phyloP scores from a whole-genome alignment of 2,797 vertebrate genomes.

The Gymnopithys bicolor region DNA sequence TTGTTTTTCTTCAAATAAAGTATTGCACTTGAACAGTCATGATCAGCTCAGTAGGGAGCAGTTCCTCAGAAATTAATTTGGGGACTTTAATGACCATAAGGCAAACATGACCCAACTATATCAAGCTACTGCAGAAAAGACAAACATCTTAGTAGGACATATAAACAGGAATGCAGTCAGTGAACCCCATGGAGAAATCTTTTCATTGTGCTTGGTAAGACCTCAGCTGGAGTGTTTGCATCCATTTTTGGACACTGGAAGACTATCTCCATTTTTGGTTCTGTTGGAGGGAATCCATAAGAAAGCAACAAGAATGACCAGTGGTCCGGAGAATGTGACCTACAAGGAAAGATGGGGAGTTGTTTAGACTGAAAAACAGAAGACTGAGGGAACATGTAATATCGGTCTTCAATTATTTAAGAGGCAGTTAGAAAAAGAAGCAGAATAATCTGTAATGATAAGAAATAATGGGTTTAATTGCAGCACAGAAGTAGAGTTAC shows the following conservation, averaged over 20 bases:
- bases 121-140: conserved; percentile 4
- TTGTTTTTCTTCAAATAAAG: conserved; percentile 13
- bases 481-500: neutral
- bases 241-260: conserved; percentile 41
- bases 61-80: conserved; percentile 2
- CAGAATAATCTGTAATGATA: conserved; percentile 19
- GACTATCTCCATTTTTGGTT: neutral
- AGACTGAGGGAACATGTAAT: neutral
- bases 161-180: conserved; percentile 43
- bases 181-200: conserved; percentile 36
- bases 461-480: conserved; percentile 40
- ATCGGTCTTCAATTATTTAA: conserved; percentile 1
- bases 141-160: conserved; percentile 19
- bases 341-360: neutral
- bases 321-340: conserved; percentile 37
- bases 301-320: conserved; percentile 35
- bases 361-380: conserved; percentile 48
- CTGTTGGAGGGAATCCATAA: conserved; percentile 37
- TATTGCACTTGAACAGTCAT: neutral
- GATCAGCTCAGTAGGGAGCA: neutral
- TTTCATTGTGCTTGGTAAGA: neutral
- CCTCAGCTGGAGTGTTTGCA: conserved; percentile 1
- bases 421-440: neutral
- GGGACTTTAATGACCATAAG: neutral
- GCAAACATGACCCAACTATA: neutral